Conservation (phyloP, 2,888 invertebrate genomes). For the Polydrusus tereticollis region DNA sequence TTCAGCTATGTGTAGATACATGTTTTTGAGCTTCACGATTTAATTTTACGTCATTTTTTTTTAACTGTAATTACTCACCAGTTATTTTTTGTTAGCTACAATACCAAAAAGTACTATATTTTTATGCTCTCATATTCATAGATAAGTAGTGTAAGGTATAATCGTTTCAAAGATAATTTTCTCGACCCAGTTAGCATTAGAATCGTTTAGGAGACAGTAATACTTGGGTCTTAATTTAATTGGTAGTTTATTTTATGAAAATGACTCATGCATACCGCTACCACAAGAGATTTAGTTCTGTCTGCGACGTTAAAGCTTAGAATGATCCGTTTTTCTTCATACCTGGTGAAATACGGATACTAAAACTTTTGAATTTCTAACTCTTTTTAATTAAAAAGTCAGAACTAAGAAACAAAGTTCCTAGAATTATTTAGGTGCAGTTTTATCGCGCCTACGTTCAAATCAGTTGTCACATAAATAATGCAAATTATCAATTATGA, state of each 20-base stretch:
- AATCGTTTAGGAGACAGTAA: constrained; percentile 6
- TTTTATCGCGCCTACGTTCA: background rate
- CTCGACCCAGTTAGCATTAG: background rate
- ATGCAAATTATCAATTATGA: background rate
- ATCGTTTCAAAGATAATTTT: constrained; percentile 1
- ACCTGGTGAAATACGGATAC: too few relatives aligned
- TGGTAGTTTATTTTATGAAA: constrained; percentile 4
- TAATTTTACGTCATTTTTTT: too few relatives aligned
- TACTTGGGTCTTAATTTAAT: constrained; percentile 11
- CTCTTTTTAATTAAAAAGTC: too few relatives aligned
- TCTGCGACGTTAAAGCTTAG: background rate
- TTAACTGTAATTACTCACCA: too few relatives aligned
- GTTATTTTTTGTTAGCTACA: too few relatives aligned
- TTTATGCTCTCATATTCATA: too few relatives aligned
- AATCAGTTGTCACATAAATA: background rate
- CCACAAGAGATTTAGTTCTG: background rate
- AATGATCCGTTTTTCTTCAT: background rate
- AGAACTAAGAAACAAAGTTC: too few relatives aligned
- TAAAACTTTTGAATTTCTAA: too few relatives aligned
- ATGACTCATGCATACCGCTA: background rate
- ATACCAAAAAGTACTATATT: too few relatives aligned
- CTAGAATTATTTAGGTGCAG: too few relatives aligned
- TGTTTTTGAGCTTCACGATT: too few relatives aligned
- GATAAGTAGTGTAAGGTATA: background rate
- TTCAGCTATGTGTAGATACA: too few relatives aligned